Conservation (phyloP, 2,797 vertebrate genomes). For the Microchirus variegatus region DNA sequence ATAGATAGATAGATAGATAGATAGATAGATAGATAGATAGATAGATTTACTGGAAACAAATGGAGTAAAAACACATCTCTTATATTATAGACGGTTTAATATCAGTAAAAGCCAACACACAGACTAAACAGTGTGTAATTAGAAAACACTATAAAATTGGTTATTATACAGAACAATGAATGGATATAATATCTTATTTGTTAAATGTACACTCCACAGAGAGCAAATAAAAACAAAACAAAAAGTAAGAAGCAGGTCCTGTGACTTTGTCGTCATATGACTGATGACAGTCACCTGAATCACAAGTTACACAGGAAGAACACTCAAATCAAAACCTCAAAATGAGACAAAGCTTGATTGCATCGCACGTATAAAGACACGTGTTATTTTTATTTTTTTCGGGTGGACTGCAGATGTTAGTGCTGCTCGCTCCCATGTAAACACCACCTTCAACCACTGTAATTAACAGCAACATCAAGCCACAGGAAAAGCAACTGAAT, state of each 20-base stretch:
- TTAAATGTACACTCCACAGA: too few relatives aligned
- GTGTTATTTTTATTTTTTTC: slow-evolving; percentile 9
- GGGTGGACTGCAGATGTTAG: slow-evolving; percentile 55
- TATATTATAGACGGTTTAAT: too few relatives aligned
- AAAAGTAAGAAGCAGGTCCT: background rate
- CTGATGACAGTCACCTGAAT: background rate
- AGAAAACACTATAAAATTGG: too few relatives aligned
- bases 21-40: too few relatives aligned
- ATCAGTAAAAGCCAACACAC: too few relatives aligned
- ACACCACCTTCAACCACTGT: slow-evolving; percentile 39
- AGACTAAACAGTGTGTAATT: too few relatives aligned
- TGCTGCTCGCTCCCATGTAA: slow-evolving; percentile 39
- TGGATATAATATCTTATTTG: too few relatives aligned
- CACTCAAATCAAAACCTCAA: slow-evolving; percentile 2
- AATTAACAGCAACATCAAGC: slow-evolving; percentile 47
- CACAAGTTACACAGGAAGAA: slow-evolving; percentile 17
- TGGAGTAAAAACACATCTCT: too few relatives aligned
- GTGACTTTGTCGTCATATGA: background rate
- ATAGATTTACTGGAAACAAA: too few relatives aligned
- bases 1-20: too few relatives aligned
- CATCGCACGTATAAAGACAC: background rate
- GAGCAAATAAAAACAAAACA: background rate
- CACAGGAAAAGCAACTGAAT: slow-evolving; percentile 18
- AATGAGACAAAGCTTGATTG: slow-evolving; percentile 18
- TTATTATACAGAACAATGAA: too few relatives aligned